These are phyloP conservation scores for Drosophila tristis DNA, from an alignment of 1,140 invertebrate genomes.

Conservation along the genomic window DNA sequence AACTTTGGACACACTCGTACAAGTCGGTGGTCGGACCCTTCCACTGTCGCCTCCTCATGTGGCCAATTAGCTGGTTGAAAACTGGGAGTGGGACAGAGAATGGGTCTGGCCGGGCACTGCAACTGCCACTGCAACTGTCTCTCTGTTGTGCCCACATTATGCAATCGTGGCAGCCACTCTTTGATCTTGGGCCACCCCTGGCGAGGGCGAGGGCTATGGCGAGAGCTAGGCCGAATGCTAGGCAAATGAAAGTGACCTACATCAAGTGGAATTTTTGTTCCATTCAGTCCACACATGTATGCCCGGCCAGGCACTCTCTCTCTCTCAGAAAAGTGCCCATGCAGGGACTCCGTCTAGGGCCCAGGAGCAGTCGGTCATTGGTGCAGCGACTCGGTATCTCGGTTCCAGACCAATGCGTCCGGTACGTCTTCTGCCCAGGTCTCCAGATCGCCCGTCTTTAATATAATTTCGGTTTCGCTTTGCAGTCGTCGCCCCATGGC, in stretches of 20 bases:
- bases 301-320: neutral
- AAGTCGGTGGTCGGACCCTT: neutral
- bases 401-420: slow-evolving; percentile 59
- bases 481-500: slow-evolving; percentile 43
- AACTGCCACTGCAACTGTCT: slow-evolving; percentile 20
- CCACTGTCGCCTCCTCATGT: neutral
- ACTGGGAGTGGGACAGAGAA: slow-evolving; percentile 8
- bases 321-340: slow-evolving; percentile 1
- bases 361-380: slow-evolving; percentile 48
- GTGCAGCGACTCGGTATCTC: slow-evolving; percentile 19
- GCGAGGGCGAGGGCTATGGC: slow-evolving; percentile 21
- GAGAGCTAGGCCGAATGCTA: slow-evolving; percentile 10
- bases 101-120: neutral
- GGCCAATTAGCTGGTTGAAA: slow-evolving; percentile 38
- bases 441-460: slow-evolving; percentile 27
- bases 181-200: slow-evolving; percentile 72
- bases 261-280: slow-evolving; percentile 74
- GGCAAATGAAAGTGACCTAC: slow-evolving; percentile 79
- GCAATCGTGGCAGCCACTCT: slow-evolving; percentile 62
- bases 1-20: slow-evolving; percentile 13
- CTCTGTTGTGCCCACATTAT: slow-evolving; percentile 77
- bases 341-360: slow-evolving; percentile 34
- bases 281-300: slow-evolving; percentile 46
- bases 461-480: slow-evolving; percentile 61
- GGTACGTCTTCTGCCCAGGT: slow-evolving; percentile 21